Conservation (phyloP, 2,797 vertebrate species). For the Alauda arvensis region DNA sequence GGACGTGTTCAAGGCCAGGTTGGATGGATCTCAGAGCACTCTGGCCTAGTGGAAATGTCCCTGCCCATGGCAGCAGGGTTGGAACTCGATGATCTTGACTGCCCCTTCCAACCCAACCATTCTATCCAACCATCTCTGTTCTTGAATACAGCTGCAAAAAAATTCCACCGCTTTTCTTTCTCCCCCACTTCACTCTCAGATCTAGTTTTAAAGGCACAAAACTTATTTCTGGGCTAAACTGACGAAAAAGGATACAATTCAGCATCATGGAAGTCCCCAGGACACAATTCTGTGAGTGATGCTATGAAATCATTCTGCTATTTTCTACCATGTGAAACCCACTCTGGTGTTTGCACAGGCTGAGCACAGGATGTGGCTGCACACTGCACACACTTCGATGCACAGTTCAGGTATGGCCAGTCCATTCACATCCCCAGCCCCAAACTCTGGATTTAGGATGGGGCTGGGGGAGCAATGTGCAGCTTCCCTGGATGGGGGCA, state of each 20-base stretch:
- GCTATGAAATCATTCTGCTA: neutral
- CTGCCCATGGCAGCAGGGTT: neutral
- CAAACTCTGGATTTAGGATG: neutral
- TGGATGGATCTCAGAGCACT: neutral
- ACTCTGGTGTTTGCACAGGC: neutral
- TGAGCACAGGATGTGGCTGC: neutral
- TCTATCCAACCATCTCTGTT: neutral
- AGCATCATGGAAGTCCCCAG: neutral
- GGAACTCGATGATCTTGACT: neutral
- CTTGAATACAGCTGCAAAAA: neutral
- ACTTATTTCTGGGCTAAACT: neutral
- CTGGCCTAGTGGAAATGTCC: neutral
- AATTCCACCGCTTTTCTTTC: neutral
- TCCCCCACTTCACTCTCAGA: accelerated
- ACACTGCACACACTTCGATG: neutral
- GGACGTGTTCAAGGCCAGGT: neutral
- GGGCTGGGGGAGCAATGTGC: neutral
- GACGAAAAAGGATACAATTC: neutral
- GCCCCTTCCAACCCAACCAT: neutral
- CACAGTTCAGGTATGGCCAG: neutral
- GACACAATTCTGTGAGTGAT: neutral
- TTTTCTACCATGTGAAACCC: neutral
- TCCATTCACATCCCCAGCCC: neutral
- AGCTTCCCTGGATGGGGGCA: neutral
- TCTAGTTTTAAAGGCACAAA: neutral